Evolutionary conservation across 1,140 invertebrate species (phyloP), one percentile per base, ranked within the genome.

Genomic region (Gryllus bimaculatus): DNA sequence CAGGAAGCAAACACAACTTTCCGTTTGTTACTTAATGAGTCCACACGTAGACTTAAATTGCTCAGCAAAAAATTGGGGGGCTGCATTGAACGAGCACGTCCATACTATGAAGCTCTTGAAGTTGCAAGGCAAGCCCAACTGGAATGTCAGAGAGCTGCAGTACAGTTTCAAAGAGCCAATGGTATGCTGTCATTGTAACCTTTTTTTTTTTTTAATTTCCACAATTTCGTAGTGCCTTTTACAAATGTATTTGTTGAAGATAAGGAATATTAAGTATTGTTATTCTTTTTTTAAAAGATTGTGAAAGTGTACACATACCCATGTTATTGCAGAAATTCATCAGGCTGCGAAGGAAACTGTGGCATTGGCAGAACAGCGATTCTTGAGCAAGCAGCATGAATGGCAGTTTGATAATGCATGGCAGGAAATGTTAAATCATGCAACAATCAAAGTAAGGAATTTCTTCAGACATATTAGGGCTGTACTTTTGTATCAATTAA

Each of bases 351-450:
- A 97, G 87, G 96, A 98, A 88, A 97, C 96, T 75, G 95, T 98
- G 80, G 92, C 93, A 8, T 85, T 97, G 80, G 96, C 96, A 4
- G 97, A 98, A 86, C 91, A 95, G 84, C 90, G 95, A 74, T 95
- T 95, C 85, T 87, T 95, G 82, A 93, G 91, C 83, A 92, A 93
- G 84, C 91, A 92, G 81, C 90, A 93, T 83, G 92, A 94, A 84
- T 93, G 92, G 90, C 90, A 94, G 85, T 95, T 96, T 86, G 96
- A 98, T 86, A 93, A 94, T 84, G 96, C 96, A 49, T 98, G 96
- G 96, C 97, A 98, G 87, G 97, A 98, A 89, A 98, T 98, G 95
- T 89, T 99, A 21, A 98, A 98, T 87, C 95, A 98, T 88, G 96
- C 96, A 79, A 98, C 95, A 10, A 92, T 94, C 80, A 93, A 96